Conservation (phyloP, 1,140 invertebrate genomes). For the Aradophagus sp. region DNA sequence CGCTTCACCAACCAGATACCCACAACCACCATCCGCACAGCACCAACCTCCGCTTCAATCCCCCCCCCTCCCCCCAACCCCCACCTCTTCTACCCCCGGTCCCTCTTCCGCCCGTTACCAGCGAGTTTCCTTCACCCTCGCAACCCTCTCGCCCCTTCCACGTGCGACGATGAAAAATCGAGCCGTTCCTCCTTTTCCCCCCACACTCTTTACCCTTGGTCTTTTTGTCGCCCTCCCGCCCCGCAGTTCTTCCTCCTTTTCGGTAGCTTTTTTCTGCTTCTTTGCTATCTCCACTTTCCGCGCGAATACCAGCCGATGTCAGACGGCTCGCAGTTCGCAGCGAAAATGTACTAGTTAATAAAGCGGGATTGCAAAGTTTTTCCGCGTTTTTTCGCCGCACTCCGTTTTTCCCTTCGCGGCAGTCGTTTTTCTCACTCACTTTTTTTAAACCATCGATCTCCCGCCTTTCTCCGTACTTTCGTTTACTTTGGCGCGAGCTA, state of each 20-base stretch:
- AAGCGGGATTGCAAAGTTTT: conserved; percentile 2
- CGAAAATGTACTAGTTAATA: conserved; percentile 32
- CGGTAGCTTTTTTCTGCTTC: conserved; percentile 29
- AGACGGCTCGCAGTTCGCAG: conserved; percentile 25
- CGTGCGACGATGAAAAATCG: conserved; percentile 59
- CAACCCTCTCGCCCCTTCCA: conserved; percentile 26
- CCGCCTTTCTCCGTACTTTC: too few relatives aligned
- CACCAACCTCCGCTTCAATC: conserved; percentile 33
- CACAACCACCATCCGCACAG: conserved; percentile 44
- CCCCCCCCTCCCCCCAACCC: conserved; percentile 3
- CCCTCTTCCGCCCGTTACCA: conserved; percentile 21
- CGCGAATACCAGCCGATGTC: conserved; percentile 20
- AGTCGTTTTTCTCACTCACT: too few relatives aligned
- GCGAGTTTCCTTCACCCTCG: conserved; percentile 24
- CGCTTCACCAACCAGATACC: conserved; percentile 66
- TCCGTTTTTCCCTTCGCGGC: too few relatives aligned
- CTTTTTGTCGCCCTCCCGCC: conserved; percentile 52
- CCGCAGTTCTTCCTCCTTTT: conserved; percentile 27
- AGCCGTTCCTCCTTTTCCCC: conserved; percentile 15
- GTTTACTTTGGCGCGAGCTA: too few relatives aligned
- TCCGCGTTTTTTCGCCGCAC: background rate
- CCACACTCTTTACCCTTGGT: conserved; percentile 12
- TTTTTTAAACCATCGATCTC: too few relatives aligned
- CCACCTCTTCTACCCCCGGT: conserved; percentile 6
- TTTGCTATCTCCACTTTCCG: conserved; percentile 17